phyloP scores from a whole-genome alignment of 2,888 invertebrate genomes.

The Acanthosepion pharaonis region DNA sequence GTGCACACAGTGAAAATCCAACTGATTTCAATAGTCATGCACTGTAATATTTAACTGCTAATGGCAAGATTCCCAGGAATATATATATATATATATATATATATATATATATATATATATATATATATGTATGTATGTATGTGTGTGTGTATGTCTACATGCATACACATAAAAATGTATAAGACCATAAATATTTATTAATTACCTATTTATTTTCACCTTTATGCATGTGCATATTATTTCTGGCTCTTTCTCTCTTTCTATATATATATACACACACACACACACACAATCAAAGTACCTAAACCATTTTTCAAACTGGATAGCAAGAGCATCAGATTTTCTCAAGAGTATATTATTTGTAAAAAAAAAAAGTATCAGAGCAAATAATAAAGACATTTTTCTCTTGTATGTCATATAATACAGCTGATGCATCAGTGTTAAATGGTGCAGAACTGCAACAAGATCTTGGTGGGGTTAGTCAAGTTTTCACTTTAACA shows the following conservation, averaged over 20 bases:
- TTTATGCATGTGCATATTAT: neutral
- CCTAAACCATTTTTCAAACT: neutral
- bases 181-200: neutral
- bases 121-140: neutral
- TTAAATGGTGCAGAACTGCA: slow-evolving; percentile 22
- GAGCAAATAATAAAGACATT: neutral
- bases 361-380: neutral
- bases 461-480: neutral
- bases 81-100: neutral
- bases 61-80: too few relatives aligned
- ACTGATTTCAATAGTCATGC: too few relatives aligned
- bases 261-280: too few relatives aligned
- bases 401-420: neutral
- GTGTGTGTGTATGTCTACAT: neutral
- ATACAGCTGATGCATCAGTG: neutral
- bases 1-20: too few relatives aligned
- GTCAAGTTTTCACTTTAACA: neutral
- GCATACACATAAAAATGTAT: neutral
- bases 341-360: slow-evolving; percentile 21
- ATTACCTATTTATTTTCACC: neutral
- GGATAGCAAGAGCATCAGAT: neutral
- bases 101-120: neutral
- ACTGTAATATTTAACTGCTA: too few relatives aligned
- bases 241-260: too few relatives aligned
- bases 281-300: neutral